phyloP scores from a whole-genome alignment of 2,888 invertebrate genomes.

The Thera britannica region DNA sequence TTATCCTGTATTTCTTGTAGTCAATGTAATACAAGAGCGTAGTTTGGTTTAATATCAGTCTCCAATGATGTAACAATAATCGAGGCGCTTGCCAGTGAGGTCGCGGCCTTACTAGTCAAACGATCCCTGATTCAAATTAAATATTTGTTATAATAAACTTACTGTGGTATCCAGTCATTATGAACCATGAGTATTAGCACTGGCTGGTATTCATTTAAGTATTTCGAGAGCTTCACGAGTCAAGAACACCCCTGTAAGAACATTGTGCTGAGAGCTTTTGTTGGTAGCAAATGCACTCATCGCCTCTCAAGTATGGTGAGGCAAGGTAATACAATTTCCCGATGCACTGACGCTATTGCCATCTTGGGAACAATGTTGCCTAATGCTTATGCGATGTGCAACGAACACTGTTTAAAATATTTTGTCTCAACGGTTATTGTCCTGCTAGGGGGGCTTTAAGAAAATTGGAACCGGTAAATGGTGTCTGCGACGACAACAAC shows the following conservation, averaged over 20 bases:
- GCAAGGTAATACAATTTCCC: constrained; percentile 79
- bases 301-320: constrained; percentile 57
- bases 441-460: constrained; percentile 36
- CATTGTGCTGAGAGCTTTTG: constrained; percentile 52
- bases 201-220: constrained; percentile 16
- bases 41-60: too few species aligned
- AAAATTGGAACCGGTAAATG: constrained; percentile 47
- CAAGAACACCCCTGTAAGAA: constrained; percentile 45
- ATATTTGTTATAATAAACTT: too few species aligned
- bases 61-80: too few species aligned
- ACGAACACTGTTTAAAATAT: constrained; percentile 66
- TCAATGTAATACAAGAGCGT: too few species aligned
- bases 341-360: constrained; percentile 67
- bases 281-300: constrained; percentile 77
- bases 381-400: constrained; percentile 69
- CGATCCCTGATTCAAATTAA: background rate
- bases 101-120: background rate
- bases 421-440: constrained; percentile 47
- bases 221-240: constrained; percentile 28
- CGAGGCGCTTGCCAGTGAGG: too few species aligned
- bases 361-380: constrained; percentile 78
- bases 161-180: background rate
- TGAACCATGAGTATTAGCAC: constrained; percentile 1
- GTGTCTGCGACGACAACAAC: constrained; percentile 22
- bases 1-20: too few species aligned